A percentile compares a stretch with the other conserved stretches of the same genome.
phyloP scores from a whole-genome alignment of 2,113 vertebrate genomes.

The Xiphophorus maculatus region DNA sequence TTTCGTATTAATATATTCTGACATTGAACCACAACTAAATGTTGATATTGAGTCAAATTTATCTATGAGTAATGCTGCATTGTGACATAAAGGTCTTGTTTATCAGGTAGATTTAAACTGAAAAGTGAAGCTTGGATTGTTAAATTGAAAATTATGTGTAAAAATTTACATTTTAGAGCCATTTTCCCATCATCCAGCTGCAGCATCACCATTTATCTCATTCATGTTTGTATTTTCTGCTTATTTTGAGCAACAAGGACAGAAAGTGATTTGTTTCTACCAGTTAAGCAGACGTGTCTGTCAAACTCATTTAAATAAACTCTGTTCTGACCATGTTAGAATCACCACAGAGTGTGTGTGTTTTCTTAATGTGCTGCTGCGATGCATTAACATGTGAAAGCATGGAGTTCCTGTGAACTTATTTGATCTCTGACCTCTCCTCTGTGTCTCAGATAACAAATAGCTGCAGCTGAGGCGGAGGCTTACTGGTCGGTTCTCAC shows the following conservation, averaged over 20 bases:
- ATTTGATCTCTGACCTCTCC: constrained; percentile 85
- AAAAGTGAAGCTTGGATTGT: background rate
- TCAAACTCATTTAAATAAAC: constrained; percentile 58
- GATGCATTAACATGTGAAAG: constrained; percentile 88
- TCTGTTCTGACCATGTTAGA: constrained; percentile 45
- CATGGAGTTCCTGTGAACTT: constrained; percentile 83
- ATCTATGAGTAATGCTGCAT: background rate
- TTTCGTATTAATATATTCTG: background rate
- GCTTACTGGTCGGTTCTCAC: constrained; percentile 69
- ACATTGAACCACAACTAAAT: background rate
- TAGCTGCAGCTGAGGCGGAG: constrained; percentile 81
- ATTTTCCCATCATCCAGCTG: background rate
- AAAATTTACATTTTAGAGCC: background rate
- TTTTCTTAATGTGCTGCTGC: constrained; percentile 40
- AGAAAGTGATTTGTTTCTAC: constrained; percentile 19
- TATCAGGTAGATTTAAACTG: background rate
- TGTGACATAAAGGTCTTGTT: background rate
- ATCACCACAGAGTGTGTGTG: constrained; percentile 34
- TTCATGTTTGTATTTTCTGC: constrained; percentile 12
- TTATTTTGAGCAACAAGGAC: background rate
- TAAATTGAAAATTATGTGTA: background rate
- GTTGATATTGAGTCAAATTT: background rate
- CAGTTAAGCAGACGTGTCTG: constrained; percentile 37
- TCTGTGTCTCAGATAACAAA: constrained; percentile 82
- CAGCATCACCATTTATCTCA: background rate